Base-by-base conservation (phyloP, 92 coral and sea anemone genomes). In the Siderastrea radians region DNA sequence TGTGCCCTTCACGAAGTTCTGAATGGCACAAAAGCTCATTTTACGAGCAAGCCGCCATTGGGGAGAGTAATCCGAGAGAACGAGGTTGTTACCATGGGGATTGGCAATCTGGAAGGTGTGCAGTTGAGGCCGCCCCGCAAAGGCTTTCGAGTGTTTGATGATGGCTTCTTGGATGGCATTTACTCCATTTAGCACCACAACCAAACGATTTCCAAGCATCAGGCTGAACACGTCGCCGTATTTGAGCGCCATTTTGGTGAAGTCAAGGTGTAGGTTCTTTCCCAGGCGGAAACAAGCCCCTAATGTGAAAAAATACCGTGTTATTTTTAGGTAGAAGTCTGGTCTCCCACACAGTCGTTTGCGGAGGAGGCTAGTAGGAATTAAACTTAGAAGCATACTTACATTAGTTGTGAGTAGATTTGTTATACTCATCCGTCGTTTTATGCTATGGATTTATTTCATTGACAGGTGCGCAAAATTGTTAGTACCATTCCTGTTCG, bases 141-240 rank as follows among this genome's bases (percentile, higher is more conserved):
- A 93, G 52, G 79, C 79, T 10, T 73, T 63, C 15, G 94, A 88
- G 51, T 93, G 86, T 87, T 93, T 95, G 49, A 90, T 47, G 65
- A 95, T 79, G 8, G 98, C 93, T 51, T 95, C 98, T 55, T 87
- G 93, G 49, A 95, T 90, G 13, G 85, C 84, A 9, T 93, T 80
- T 57, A 84, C 61, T 46, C 94, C 92, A 84, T 95, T 95, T 19
- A 94, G 89, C 51, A 94, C 95, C 74, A 94, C 95, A 0, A 93
- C 93, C 50, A 90, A 67, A 45, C 98, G 89, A 75, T 91, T 92
- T 43, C 98, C 98, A 45, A 94, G 82, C 87, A 86, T 90, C 72
- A 94, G 52, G 74, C 95, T 92, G 86, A 90, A 94, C 7, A 95
- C 88, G 51, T 92, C 88, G 6, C 98, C 98, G 54, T 95, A 95